phyloP scores from a whole-genome alignment of 2,888 invertebrate genomes.

The Bembecia ichneumoniformis region DNA sequence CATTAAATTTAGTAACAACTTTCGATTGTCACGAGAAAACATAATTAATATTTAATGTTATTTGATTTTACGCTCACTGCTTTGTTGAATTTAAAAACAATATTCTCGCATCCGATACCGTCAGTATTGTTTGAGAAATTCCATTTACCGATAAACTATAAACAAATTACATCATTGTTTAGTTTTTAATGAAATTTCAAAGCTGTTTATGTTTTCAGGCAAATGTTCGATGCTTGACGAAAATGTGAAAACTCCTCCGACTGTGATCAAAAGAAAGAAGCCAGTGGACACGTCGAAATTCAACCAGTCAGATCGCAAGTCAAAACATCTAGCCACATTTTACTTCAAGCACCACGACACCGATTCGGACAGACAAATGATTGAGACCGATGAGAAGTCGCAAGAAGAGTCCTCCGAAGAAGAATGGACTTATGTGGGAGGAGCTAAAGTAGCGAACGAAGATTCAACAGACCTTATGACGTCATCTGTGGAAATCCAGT shows the following conservation, averaged over 20 bases:
- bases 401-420: constrained; percentile 65
- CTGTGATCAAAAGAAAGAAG: constrained; percentile 65
- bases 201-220: constrained; percentile 34
- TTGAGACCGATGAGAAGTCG: constrained; percentile 59
- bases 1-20: background rate
- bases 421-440: constrained; percentile 78
- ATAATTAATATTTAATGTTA: background rate
- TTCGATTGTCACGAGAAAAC: background rate
- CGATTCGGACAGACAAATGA: constrained; percentile 82
- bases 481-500: constrained; percentile 63
- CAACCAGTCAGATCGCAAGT: constrained; percentile 81
- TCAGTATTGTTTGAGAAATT: constrained; percentile 20
- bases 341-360: constrained; percentile 91
- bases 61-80: background rate
- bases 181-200: constrained; percentile 12
- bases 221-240: constrained; percentile 34
- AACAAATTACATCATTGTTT: constrained; percentile 17
- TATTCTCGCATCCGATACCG: constrained; percentile 17
- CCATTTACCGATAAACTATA: constrained; percentile 26
- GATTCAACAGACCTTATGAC: constrained; percentile 67
- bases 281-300: constrained; percentile 74
- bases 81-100: constrained; percentile 38
- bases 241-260: constrained; percentile 50
- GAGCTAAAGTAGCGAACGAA: constrained; percentile 53
- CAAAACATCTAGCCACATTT: constrained; percentile 86